Base-by-base conservation (phyloP, 2,888 invertebrate species). In the Chrysolina americana region DNA sequence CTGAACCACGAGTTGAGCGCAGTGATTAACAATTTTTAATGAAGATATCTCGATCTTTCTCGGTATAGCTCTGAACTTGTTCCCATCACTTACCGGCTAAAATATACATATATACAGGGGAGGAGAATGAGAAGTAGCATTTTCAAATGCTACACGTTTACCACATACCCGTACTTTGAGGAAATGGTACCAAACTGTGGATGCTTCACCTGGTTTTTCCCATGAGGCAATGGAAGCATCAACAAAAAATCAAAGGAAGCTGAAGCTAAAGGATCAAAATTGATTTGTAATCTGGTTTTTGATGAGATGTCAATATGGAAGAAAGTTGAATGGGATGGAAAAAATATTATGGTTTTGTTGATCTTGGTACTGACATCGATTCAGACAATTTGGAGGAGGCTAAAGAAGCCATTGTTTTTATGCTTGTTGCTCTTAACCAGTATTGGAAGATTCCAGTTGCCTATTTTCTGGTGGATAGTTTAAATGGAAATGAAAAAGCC, bases 261-360 rank as follows among this genome's bases (percentile, higher is more conserved):
- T 44, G 44, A 44, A 44, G 44, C 44, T 44, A 44, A 44, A 44
- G 44, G 44, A 4, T 44, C 44, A 1, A 15, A 4, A 44, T 44
- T 44, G 44, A 44, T 44, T 44, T 64, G 64, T 21, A 64, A 64
- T 21, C 64, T 64, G 13, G 64, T 64, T 64, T 64, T 82, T 19
- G 80, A 83, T 71, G 79, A 83, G 73, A 82, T 81, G 79, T 62
- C 79, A 13, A 81, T 83, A 13, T 64, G 76, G n/a, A 53, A 83
- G 81, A 10, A 77, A 64, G 21, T 28, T 23, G 64, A 64, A 23
- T 64, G 41, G 64, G 28, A 64, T 64, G 64, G 41, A 28, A 64
- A 36, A 64, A 10, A 59, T 17, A 21, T 13, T 64, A 19, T 13
- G 19, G 64, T 21, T 23, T 75, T 72, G 78, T 82, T 56, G 78